Evolutionary conservation across 1,140 invertebrate genomes (phyloP).

Genomic region (Sycophaga agraensis): DNA sequence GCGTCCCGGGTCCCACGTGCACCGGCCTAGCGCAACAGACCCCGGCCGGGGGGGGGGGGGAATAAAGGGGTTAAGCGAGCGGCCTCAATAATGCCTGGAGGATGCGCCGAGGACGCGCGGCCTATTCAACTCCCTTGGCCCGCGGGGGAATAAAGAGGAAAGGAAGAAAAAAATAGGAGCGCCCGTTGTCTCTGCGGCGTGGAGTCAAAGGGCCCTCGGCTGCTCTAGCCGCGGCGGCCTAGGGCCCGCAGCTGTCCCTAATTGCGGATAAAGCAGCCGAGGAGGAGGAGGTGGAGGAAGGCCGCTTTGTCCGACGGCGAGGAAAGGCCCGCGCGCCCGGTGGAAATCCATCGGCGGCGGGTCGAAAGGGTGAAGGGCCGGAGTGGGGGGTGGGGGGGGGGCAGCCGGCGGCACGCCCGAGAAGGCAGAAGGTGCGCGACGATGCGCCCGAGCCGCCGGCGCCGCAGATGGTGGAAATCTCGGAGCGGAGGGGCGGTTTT

Average conservation of each 20-base stretch:
- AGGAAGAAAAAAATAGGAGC: not conserved
- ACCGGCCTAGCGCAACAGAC: too few relatives aligned
- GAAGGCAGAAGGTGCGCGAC: slow-evolving; percentile 25
- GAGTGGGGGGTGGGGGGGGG: not conserved
- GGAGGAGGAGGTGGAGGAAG: not conserved
- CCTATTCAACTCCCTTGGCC: too few relatives aligned
- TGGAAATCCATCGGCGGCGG: not conserved
- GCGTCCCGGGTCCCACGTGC: too few relatives aligned
- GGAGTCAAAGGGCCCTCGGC: not conserved
- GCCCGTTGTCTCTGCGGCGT: too few relatives aligned
- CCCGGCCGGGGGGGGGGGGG: too few relatives aligned
- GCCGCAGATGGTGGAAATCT: slow-evolving; percentile 56
- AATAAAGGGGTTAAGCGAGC: too few relatives aligned
- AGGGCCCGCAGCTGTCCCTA: not conserved
- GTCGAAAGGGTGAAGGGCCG: not conserved
- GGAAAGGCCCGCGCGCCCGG: not conserved
- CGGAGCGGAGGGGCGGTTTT: slow-evolving; percentile 34
- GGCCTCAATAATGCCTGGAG: too few relatives aligned
- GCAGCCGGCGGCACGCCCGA: not conserved
- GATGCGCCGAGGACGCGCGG: too few relatives aligned
- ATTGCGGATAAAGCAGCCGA: too few relatives aligned
- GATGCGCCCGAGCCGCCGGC: slow-evolving; percentile 20
- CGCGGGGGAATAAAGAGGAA: too few relatives aligned
- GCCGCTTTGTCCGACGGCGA: not conserved
- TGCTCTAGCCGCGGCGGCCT: not conserved